Evolutionary conservation across 1,140 invertebrate genomes (phyloP).

Genomic region (Papilio aristodemus): DNA sequence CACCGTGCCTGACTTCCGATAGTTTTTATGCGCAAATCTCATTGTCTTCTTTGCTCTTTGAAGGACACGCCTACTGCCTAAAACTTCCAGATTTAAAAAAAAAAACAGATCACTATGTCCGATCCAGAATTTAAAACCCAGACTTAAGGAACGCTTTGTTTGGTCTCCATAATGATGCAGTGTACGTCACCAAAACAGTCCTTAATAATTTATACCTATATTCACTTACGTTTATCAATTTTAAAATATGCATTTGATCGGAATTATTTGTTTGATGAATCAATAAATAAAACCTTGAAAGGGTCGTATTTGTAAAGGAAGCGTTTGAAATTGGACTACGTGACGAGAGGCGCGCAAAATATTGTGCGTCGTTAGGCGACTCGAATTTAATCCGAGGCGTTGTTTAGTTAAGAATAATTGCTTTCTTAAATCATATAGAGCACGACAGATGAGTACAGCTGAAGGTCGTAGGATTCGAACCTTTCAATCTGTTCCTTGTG

Average conservation of each 20-base stretch:
- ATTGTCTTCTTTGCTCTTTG: neutral
- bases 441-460: too few species aligned
- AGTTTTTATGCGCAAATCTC: constrained; percentile 6
- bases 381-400: neutral
- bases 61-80: too few species aligned
- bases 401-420: constrained; percentile 21
- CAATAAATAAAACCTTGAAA: constrained; percentile 10
- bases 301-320: constrained; percentile 21
- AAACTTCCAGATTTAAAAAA: too few species aligned
- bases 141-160: too few species aligned
- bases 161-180: too few species aligned
- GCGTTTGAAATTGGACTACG: constrained; percentile 14
- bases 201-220: too few species aligned
- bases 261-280: neutral
- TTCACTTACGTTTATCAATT: too few species aligned
- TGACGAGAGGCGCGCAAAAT: constrained; percentile 22
- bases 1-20: neutral
- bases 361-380: neutral
- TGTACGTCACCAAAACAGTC: too few species aligned
- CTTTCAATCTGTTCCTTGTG: too few species aligned
- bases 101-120: too few species aligned
- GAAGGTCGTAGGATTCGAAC: too few species aligned
- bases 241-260: too few species aligned
- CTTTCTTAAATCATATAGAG: neutral
- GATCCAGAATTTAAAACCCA: neutral